Percentiles rank a stretch among this genome's conserved stretches.
These are phyloP conservation scores for Drosophila greeni DNA, from an alignment of 2,888 invertebrate species.

Conservation along the genomic window DNA sequence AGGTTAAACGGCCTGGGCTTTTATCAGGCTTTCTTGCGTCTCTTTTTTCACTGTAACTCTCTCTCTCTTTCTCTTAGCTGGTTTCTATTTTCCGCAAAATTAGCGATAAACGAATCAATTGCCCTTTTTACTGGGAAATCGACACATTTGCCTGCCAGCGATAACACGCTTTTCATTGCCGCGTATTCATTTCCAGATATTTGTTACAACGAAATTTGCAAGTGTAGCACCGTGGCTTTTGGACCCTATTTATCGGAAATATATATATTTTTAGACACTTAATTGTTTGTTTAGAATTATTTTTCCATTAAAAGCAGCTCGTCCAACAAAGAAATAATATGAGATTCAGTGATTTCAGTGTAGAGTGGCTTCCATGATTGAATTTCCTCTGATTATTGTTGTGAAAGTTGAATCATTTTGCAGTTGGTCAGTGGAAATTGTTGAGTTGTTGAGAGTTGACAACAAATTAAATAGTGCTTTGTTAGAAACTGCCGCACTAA, in stretches of 20 bases:
- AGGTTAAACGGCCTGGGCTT: conserved; percentile 20
- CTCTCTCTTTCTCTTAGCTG: not conserved
- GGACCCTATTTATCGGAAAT: not conserved
- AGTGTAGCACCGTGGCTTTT: not conserved
- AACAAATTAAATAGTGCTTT: not conserved
- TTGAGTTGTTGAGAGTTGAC: not conserved
- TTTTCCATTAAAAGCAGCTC: not conserved
- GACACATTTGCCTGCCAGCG: conserved; percentile 15
- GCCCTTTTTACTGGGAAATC: conserved; percentile 24
- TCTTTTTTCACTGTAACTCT: not conserved
- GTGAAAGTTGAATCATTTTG: not conserved
- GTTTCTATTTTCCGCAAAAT: conserved; percentile 32
- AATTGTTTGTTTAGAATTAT: not conserved
- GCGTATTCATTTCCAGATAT: conserved; percentile 13
- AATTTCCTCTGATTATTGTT: not conserved
- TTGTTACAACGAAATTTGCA: conserved; percentile 11
- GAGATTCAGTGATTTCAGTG: not conserved
- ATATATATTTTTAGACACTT: not conserved
- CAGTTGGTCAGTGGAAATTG: not conserved
- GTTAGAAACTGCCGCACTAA: not conserved
- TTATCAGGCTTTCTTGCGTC: not conserved
- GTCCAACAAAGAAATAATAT: not conserved
- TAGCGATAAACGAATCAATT: conserved; percentile 32
- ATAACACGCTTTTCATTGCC: conserved; percentile 9
- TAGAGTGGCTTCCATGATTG: not conserved